phyloP scores from a whole-genome alignment of 2,113 vertebrate species.

The Opisthocomus hoazin region DNA sequence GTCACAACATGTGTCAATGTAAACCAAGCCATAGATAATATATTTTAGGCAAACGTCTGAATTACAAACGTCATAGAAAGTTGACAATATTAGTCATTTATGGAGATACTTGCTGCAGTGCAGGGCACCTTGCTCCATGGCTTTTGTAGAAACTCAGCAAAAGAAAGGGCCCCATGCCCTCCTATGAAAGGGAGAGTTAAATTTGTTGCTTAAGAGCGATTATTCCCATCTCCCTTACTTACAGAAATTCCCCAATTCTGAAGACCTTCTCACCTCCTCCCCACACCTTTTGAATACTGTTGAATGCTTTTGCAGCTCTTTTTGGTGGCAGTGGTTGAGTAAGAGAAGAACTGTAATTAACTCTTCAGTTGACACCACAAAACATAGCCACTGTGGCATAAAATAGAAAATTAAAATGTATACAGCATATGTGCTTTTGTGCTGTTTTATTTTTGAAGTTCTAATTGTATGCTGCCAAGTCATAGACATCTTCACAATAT shows the following conservation, averaged over 20 bases:
- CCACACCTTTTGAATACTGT: neutral
- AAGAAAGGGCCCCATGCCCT: neutral
- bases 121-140: neutral
- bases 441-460: constrained; percentile 10
- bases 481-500: neutral
- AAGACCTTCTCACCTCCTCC: neutral
- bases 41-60: neutral
- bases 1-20: neutral
- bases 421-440: neutral
- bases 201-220: neutral
- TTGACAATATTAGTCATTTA: neutral
- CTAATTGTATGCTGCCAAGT: constrained; percentile 9
- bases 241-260: neutral
- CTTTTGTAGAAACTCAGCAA: neutral
- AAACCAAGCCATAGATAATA: neutral
- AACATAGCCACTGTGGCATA: neutral
- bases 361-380: neutral
- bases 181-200: neutral
- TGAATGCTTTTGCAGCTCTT: neutral
- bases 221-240: neutral
- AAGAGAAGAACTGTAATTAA: neutral
- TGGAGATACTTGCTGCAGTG: neutral
- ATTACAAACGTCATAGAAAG: neutral
- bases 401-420: constrained; percentile 21
- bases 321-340: neutral